phyloP scores from a whole-genome alignment of 2,113 vertebrate genomes.

The Macquaria ambigua region DNA sequence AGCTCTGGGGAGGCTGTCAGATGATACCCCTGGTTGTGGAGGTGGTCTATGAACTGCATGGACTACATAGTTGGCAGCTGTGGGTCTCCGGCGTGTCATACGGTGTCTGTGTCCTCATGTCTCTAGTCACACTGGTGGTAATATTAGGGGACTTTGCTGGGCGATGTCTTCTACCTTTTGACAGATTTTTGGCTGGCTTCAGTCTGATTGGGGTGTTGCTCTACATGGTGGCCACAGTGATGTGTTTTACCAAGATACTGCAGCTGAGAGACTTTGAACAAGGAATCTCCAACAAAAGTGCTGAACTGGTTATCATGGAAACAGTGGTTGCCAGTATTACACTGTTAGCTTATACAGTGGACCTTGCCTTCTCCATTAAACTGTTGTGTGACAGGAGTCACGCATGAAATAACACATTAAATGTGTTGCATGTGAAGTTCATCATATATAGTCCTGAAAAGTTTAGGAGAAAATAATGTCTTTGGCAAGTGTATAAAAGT shows the following conservation, averaged over 20 bases:
- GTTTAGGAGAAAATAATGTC: neutral
- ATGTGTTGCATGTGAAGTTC: slow-evolving; percentile 23
- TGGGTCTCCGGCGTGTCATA: slow-evolving; percentile 57
- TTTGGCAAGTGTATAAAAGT: slow-evolving; percentile 8
- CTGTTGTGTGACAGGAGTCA: slow-evolving; percentile 75
- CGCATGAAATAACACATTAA: neutral
- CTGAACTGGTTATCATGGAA: slow-evolving; percentile 60
- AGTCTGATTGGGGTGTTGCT: slow-evolving; percentile 77
- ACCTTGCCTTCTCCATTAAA: slow-evolving; percentile 83
- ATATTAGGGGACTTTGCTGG: slow-evolving; percentile 81
- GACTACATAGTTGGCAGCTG: slow-evolving; percentile 43
- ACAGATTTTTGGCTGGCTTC: slow-evolving; percentile 78
- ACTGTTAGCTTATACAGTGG: slow-evolving; percentile 83
- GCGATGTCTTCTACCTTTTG: slow-evolving; percentile 79
- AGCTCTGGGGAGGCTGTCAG: slow-evolving; percentile 79
- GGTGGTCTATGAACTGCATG: fast-evolving
- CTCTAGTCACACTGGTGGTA: slow-evolving; percentile 73
- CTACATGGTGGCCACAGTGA: slow-evolving; percentile 74
- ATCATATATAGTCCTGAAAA: neutral
- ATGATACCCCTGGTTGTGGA: slow-evolving; percentile 69
- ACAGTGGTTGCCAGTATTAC: slow-evolving; percentile 75
- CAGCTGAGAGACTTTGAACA: neutral
- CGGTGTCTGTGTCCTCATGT: slow-evolving; percentile 73
- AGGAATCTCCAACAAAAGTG: fast-evolving
- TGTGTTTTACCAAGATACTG: slow-evolving; percentile 73